A percentile compares a stretch with the other conserved stretches of the same genome.
Evolutionary conservation across 2,888 invertebrate genomes (phyloP).

Genomic region (Caenorhabditis sulstoni): DNA sequence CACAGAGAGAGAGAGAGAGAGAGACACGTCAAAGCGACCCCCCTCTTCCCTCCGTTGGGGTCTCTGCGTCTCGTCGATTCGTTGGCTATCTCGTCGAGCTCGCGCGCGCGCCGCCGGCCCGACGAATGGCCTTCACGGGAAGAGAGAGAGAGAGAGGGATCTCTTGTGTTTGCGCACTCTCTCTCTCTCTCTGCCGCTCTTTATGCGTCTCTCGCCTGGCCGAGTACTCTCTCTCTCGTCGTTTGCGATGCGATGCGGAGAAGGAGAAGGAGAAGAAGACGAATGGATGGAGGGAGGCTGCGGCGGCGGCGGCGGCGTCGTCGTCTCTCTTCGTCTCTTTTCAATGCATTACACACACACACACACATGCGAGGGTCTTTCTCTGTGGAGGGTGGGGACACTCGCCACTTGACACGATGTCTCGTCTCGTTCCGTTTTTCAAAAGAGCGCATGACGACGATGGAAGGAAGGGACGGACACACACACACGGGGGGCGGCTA

Average conservation of each 20-base stretch:
- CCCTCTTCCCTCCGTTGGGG: constrained; percentile 28
- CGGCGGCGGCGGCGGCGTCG: constrained; percentile 6
- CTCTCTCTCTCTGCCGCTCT: constrained; percentile 4
- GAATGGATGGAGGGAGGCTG: constrained; percentile 27
- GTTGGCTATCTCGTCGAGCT: not conserved
- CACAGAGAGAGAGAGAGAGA: not conserved
- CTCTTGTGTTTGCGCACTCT: constrained; percentile 14
- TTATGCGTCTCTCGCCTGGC: constrained; percentile 3
- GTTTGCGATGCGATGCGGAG: constrained; percentile 29
- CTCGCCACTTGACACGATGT: not conserved
- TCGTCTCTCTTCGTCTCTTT: constrained; percentile 26
- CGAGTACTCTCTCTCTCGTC: constrained; percentile 7
- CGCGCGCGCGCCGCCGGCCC: constrained; percentile 22
- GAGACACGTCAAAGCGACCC: not conserved
- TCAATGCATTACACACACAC: constrained; percentile 38
- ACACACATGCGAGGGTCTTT: constrained; percentile 18
- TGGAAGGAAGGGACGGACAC: constrained; percentile 29
- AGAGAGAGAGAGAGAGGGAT: not conserved
- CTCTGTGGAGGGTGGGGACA: not conserved
- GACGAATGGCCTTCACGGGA: constrained; percentile 21
- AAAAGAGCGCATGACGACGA: constrained; percentile 29
- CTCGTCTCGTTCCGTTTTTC: constrained; percentile 32
- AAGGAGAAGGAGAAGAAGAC: no score
- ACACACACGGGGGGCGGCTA: constrained; percentile 1
- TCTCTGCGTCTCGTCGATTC: constrained; percentile 28